Evolutionary conservation across 2,797 vertebrate genomes (phyloP).

Genomic region (Tadarida brasiliensis): DNA sequence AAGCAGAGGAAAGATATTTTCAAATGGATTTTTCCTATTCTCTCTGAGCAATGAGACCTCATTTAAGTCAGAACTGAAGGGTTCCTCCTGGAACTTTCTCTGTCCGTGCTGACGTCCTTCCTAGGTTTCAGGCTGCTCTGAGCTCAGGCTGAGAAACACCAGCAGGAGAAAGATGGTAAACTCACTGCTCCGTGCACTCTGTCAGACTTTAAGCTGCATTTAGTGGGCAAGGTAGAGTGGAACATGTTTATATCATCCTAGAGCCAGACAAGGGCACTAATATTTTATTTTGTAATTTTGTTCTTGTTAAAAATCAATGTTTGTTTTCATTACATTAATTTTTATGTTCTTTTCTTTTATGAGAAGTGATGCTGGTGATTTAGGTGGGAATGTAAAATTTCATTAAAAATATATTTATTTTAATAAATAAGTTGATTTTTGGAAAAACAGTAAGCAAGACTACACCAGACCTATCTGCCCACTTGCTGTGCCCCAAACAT

Average conservation of each 20-base stretch:
- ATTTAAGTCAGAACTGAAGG: neutral
- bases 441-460: neutral
- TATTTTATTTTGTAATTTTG: neutral
- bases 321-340: neutral
- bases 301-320: constrained; percentile 12
- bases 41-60: neutral
- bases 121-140: neutral
- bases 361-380: neutral
- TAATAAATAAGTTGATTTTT: neutral
- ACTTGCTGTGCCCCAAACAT: neutral
- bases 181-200: neutral
- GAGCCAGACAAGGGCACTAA: neutral
- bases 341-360: neutral
- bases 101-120: neutral
- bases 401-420: constrained; percentile 4
- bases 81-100: neutral
- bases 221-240: neutral
- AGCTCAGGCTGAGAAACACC: neutral
- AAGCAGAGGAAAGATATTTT: neutral
- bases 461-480: neutral
- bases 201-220: neutral
- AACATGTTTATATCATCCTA: neutral
- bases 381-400: neutral
- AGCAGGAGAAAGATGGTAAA: neutral
- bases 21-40: neutral